Evolutionary conservation across 1,140 invertebrate genomes (phyloP).

Genomic region (Drosophila mayri): DNA sequence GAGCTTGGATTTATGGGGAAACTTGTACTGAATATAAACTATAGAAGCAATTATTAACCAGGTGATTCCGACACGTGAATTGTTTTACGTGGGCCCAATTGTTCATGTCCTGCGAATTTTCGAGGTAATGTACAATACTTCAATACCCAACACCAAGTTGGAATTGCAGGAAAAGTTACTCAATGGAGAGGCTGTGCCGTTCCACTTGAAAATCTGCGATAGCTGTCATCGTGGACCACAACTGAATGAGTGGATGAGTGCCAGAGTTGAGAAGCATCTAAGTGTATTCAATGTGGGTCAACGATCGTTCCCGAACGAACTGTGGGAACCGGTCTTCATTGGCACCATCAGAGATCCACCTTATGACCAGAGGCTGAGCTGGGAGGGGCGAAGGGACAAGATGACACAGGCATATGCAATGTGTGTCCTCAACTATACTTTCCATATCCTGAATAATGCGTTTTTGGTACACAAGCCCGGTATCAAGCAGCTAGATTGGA

Average conservation of each 20-base stretch:
- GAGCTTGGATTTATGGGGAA: not conserved
- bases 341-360: slow-evolving; percentile 93
- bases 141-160: slow-evolving; percentile 90
- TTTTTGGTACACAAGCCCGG: slow-evolving; percentile 94
- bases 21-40: not conserved
- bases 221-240: slow-evolving; percentile 94
- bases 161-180: slow-evolving; percentile 90
- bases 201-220: slow-evolving; percentile 94
- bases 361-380: slow-evolving; percentile 93
- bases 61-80: slow-evolving; percentile 48
- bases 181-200: slow-evolving; percentile 91
- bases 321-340: slow-evolving; percentile 95
- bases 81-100: slow-evolving; percentile 76
- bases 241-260: slow-evolving; percentile 91
- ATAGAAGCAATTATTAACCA: slow-evolving; percentile 72
- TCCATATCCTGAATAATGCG: slow-evolving; percentile 94
- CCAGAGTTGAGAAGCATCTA: slow-evolving; percentile 85
- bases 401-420: slow-evolving; percentile 96
- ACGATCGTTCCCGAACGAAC: slow-evolving; percentile 88
- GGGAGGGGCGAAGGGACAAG: slow-evolving; percentile 95
- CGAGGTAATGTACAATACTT: slow-evolving; percentile 47
- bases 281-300: slow-evolving; percentile 93
- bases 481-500: slow-evolving; percentile 86
- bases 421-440: slow-evolving; percentile 94
- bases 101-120: slow-evolving; percentile 74